Percentiles rank a stretch among this genome's conserved stretches.
phyloP scores from a whole-genome alignment of 2,888 invertebrate species.

The Hipparchia sbordonii region DNA sequence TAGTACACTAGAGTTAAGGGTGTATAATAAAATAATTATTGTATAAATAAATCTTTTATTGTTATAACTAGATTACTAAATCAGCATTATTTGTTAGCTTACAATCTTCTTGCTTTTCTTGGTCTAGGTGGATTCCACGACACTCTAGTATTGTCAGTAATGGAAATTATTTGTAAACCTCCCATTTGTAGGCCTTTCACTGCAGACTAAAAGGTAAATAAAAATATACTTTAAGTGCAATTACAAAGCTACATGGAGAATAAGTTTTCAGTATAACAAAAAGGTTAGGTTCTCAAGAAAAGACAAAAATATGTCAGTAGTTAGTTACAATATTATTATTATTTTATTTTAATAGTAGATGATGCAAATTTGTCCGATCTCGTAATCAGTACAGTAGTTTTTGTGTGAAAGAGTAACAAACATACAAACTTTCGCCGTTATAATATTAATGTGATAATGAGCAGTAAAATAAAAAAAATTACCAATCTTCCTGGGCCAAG shows the following conservation, averaged over 20 bases:
- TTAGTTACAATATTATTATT: too few relatives aligned
- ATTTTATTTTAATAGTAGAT: too few relatives aligned
- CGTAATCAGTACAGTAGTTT: too few relatives aligned
- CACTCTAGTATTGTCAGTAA: conserved; percentile 95
- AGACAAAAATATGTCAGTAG: too few relatives aligned
- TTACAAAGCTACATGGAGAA: too few relatives aligned
- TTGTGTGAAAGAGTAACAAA: too few relatives aligned
- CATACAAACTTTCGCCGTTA: too few relatives aligned
- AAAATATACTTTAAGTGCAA: not conserved
- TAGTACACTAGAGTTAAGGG: not conserved
- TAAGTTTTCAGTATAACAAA: too few relatives aligned
- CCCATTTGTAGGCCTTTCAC: conserved; percentile 97
- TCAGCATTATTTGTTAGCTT: conserved; percentile 27
- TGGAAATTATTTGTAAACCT: conserved; percentile 93
- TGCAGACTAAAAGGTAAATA: conserved; percentile 86
- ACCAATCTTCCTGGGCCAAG: conserved; percentile 96
- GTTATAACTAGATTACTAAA: conserved; percentile 15
- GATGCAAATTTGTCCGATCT: too few relatives aligned
- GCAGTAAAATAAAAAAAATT: conserved; percentile 36
- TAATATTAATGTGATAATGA: too few relatives aligned
- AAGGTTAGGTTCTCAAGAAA: too few relatives aligned
- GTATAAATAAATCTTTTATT: conserved; percentile 24
- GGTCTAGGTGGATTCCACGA: conserved; percentile 92
- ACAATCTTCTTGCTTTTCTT: conserved; percentile 92
- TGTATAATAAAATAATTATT: conserved; percentile 19